Percentiles rank a stretch among this genome's conserved stretches.
Conservation (phyloP, 2,113 vertebrate species). For the Urocolius indicus region DNA sequence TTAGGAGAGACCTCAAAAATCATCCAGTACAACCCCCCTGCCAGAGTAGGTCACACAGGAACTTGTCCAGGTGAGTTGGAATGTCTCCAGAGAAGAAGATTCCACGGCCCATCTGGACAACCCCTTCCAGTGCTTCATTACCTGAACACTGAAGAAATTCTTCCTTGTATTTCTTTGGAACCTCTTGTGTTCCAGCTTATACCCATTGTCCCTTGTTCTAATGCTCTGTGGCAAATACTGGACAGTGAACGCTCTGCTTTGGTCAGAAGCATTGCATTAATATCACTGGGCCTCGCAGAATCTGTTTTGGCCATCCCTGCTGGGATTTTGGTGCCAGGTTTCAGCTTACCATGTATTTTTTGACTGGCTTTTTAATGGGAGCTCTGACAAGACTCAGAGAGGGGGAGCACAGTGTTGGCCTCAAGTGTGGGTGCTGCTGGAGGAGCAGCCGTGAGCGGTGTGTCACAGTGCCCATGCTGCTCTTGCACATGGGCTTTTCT, state of each 20-base stretch:
- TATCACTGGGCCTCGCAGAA: not conserved
- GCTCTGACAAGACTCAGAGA: not conserved
- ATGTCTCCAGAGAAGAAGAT: too few species aligned
- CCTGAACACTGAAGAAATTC: too few species aligned
- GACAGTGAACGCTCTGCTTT: not conserved
- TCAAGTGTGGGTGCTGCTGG: not conserved
- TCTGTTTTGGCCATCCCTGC: not conserved
- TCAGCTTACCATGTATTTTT: not conserved
- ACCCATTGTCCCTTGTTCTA: not conserved
- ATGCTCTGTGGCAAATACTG: not conserved
- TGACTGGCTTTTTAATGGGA: not conserved
- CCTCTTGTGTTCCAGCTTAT: too few species aligned
- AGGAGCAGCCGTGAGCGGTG: not conserved
- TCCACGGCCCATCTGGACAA: too few species aligned
- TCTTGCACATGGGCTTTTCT: not conserved
- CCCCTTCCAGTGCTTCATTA: too few species aligned
- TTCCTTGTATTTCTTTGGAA: too few species aligned
- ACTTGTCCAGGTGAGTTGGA: too few species aligned
- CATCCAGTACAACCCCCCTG: too few species aligned
- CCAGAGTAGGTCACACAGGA: too few species aligned
- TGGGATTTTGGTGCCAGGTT: not conserved
- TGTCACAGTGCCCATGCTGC: not conserved
- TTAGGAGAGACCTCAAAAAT: too few species aligned
- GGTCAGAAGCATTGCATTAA: rapidly evolving
- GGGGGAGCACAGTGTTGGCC: rapidly evolving